These are phyloP conservation scores for Drosophila sordidula DNA, from an alignment of 2,888 invertebrate species.

Conservation along the genomic window DNA sequence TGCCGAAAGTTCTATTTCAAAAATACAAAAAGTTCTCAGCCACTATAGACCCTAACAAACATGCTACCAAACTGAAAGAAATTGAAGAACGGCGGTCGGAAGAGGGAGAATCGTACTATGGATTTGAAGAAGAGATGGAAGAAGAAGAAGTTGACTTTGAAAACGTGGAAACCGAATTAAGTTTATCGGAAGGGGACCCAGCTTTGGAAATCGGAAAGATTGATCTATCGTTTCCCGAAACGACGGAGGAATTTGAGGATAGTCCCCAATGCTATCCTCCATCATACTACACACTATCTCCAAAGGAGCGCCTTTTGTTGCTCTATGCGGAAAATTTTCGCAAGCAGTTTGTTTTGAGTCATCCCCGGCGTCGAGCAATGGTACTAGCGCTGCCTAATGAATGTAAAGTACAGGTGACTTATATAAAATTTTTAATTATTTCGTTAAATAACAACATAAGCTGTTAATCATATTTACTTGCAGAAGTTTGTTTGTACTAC, in stretches of 20 bases:
- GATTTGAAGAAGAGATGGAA: slow-evolving; percentile 40
- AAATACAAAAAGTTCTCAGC: slow-evolving; percentile 46
- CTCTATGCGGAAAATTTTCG: slow-evolving; percentile 92
- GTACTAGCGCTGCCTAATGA: slow-evolving; percentile 91
- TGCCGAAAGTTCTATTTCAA: slow-evolving; percentile 55
- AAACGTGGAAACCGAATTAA: slow-evolving; percentile 40
- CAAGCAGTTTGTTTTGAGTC: slow-evolving; percentile 88
- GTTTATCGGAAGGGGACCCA: slow-evolving; percentile 69
- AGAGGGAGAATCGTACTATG: slow-evolving; percentile 15
- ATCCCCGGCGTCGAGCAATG: slow-evolving; percentile 88
- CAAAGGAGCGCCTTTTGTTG: slow-evolving; percentile 90
- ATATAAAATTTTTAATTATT: background rate
- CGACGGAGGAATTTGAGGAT: slow-evolving; percentile 77
- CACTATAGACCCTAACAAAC: slow-evolving; percentile 52
- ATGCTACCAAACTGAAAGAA: slow-evolving; percentile 64
- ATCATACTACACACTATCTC: slow-evolving; percentile 88
- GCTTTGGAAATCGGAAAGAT: slow-evolving; percentile 73
- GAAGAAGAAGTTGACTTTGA: slow-evolving; percentile 45
- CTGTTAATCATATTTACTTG: background rate
- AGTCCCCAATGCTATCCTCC: slow-evolving; percentile 87
- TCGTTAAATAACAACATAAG: background rate
- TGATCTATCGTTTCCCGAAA: slow-evolving; percentile 83
- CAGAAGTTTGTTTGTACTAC: slow-evolving; percentile 96
- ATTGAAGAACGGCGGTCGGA: slow-evolving; percentile 46
- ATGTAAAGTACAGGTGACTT: slow-evolving; percentile 89